phyloP scores from a whole-genome alignment of 2,113 vertebrate genomes.

The Promerops cafer region DNA sequence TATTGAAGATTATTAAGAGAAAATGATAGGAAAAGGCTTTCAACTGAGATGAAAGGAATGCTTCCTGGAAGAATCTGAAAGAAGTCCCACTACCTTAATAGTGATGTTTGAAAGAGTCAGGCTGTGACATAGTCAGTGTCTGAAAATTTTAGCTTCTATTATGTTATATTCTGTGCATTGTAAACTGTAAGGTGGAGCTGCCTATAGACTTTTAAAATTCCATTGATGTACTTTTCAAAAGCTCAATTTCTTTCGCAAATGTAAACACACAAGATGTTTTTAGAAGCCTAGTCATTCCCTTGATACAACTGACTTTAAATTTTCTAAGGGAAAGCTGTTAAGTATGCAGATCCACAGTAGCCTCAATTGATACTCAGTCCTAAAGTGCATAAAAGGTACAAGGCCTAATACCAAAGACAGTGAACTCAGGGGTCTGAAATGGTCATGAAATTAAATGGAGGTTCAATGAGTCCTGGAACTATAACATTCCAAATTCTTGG shows the following conservation, averaged over 20 bases:
- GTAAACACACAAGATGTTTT: not conserved
- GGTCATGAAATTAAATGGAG: not conserved
- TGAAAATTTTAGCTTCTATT: not conserved
- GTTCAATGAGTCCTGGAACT: not conserved
- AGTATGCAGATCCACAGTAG: not conserved
- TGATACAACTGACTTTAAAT: not conserved
- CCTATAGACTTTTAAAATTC: not conserved
- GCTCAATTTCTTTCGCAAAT: not conserved
- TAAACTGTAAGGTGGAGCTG: not conserved
- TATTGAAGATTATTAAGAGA: not conserved
- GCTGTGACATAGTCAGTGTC: not conserved
- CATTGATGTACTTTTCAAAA: not conserved
- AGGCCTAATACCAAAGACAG: not conserved
- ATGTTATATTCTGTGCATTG: not conserved
- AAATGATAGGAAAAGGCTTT: not conserved
- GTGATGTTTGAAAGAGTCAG: not conserved
- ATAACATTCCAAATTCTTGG: not conserved
- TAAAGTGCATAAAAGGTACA: not conserved
- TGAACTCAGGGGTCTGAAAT: not conserved
- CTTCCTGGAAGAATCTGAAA: not conserved
- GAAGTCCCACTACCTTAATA: not conserved
- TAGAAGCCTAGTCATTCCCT: not conserved
- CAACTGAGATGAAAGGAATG: constrained; percentile 2
- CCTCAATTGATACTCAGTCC: not conserved
- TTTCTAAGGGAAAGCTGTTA: not conserved